Percentiles rank a stretch among this genome's conserved stretches.
Evolutionary conservation across 2,113 vertebrate species (phyloP).

Genomic region (Gulo gulo): DNA sequence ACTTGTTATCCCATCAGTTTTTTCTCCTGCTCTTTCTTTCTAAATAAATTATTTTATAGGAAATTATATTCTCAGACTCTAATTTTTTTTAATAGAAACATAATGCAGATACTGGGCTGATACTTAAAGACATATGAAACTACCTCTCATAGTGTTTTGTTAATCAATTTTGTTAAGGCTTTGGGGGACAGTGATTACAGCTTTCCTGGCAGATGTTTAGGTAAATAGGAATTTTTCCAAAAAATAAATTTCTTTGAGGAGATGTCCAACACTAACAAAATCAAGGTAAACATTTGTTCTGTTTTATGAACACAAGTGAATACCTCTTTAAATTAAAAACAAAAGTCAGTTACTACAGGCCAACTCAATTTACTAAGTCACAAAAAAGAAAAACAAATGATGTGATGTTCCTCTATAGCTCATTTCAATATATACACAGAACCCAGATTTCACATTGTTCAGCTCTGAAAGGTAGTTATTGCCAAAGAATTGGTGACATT

Average conservation of each 20-base stretch:
- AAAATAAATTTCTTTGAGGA: background rate
- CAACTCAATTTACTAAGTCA: background rate
- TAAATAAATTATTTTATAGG: background rate
- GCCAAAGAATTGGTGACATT: slow-evolving; percentile 8
- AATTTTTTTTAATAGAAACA: background rate
- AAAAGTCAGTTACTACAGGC: background rate
- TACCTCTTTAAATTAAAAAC: background rate
- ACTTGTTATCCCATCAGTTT: background rate
- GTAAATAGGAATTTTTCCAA: background rate
- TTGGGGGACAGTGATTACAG: background rate
- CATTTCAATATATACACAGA: background rate
- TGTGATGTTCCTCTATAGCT: background rate
- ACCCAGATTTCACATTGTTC: slow-evolving; percentile 23
- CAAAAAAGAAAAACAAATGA: background rate
- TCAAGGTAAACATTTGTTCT: background rate
- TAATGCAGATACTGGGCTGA: background rate
- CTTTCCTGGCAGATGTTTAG: background rate
- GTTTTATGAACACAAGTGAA: background rate
- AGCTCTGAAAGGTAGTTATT: background rate
- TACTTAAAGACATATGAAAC: background rate
- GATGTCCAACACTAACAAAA: background rate
- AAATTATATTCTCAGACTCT: background rate
- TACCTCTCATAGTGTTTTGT: background rate
- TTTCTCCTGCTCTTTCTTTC: background rate
- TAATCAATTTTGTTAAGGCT: background rate